These are phyloP conservation scores for Oryzaephilus surinamensis DNA, from an alignment of 1,140 invertebrate species.

Conservation along the genomic window DNA sequence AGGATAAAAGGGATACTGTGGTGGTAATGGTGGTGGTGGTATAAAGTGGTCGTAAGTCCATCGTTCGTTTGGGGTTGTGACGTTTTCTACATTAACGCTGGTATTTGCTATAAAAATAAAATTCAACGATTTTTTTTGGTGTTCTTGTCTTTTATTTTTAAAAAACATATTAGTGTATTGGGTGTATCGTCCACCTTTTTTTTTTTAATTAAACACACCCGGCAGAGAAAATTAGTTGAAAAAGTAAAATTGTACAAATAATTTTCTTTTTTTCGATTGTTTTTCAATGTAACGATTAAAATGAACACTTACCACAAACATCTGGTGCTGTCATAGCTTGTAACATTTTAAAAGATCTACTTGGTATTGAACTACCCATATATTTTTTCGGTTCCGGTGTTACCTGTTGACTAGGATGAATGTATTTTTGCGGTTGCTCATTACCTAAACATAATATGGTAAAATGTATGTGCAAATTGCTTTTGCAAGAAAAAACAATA, in stretches of 20 bases:
- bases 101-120: constrained; percentile 34
- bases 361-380: constrained; percentile 72
- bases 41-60: constrained; percentile 29
- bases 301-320: constrained; percentile 27
- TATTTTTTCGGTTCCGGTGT: constrained; percentile 66
- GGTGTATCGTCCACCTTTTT: too few species aligned
- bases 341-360: constrained; percentile 72
- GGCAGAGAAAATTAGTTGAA: too few species aligned
- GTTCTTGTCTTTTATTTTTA: background rate
- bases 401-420: constrained; percentile 57
- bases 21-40: constrained; percentile 23
- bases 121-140: constrained; percentile 4
- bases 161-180: background rate
- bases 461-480: background rate
- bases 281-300: background rate
- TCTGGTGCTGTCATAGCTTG: constrained; percentile 64
- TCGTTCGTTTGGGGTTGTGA: constrained; percentile 27
- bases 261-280: too few species aligned
- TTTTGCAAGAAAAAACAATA: too few species aligned
- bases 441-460: constrained; percentile 19
- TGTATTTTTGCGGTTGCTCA: constrained; percentile 40
- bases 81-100: constrained; percentile 25
- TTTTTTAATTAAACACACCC: too few species aligned
- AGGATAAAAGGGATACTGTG: constrained; percentile 14
- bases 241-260: too few species aligned